A percentile compares a stretch with the other conserved stretches of the same genome.
phyloP scores from a whole-genome alignment of 2,888 invertebrate species.

The Acheta domesticus region DNA sequence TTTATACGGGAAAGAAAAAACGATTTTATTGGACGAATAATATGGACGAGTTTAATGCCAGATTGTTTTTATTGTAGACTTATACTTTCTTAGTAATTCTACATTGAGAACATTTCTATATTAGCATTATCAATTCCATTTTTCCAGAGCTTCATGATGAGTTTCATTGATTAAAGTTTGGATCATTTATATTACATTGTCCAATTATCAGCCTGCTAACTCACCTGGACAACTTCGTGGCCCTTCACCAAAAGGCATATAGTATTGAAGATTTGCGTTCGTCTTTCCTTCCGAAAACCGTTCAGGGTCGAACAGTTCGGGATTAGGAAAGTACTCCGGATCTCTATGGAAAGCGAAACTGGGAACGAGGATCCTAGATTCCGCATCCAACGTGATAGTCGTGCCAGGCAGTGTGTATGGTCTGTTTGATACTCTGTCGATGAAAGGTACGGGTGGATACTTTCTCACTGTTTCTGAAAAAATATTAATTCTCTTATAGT shows the following conservation, averaged over 20 bases:
- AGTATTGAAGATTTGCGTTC: not conserved
- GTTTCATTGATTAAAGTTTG: too few species aligned
- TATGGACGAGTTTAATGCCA: too few species aligned
- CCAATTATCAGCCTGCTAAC: not conserved
- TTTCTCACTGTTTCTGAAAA: not conserved
- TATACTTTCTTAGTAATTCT: too few species aligned
- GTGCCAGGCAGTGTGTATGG: not conserved
- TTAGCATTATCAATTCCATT: too few species aligned
- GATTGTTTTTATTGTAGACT: too few species aligned
- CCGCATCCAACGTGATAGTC: not conserved
- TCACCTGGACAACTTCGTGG: not conserved
- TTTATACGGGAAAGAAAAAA: too few species aligned
- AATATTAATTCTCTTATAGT: too few species aligned
- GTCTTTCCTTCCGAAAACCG: not conserved
- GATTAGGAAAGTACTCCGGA: not conserved
- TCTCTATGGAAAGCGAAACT: not conserved
- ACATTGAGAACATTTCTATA: too few species aligned
- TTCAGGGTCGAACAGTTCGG: not conserved
- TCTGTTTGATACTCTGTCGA: not conserved
- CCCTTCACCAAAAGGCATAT: constrained; percentile 5
- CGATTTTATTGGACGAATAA: too few species aligned
- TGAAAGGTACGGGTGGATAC: not conserved
- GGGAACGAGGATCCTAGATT: not conserved
- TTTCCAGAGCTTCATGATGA: too few species aligned
- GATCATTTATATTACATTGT: too few species aligned